Evolutionary conservation across 2,888 invertebrate species (phyloP), one percentile per base, ranked within the genome.

Genomic region (Dynastes maya): DNA sequence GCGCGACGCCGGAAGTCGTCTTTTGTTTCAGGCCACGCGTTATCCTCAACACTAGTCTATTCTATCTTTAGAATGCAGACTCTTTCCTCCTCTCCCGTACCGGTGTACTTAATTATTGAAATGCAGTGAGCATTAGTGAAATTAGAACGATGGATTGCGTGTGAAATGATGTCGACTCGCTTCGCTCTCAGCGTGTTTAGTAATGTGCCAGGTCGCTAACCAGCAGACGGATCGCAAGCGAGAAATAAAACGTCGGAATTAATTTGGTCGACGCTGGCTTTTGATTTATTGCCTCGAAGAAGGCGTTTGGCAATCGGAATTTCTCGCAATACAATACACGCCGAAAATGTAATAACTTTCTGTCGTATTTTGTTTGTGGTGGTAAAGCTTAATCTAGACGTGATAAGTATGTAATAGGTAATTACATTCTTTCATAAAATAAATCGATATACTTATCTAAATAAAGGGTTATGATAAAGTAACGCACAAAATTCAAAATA

Each of bases 1-100:
- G 77, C 78, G 82, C 80, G 80, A 80, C 80, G 80, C 81, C 83
- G 84, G 84, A 84, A 83, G 81, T 82, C 80, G 71, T 29, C 74
- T 74, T 79, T 81, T 81, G 81, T 81, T 82, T 82, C 78, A 80
- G 76, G 80, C 81, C 81, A 81, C 80, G 82, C 81, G 80, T 80
- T 79, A 81, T 81, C 80, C 82, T 80, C 78, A 80, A 82, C 82
- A 82, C 81, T 75, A 32, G 51, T 75, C 79, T 70, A 76, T 79
- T 79, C 79, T 79, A 79, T 79, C 79, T 79, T 78, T 79, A 75
- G 77, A 74, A 75, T 72, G 63, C 79, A 79, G 79, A 45, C 75
- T 64, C 72, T 76, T 72, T 71, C 58, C 76, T 55, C 55, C n/a
- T 55, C 76, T 37, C 72, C 58, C 68, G 58, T 76, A 68, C 55